phyloP scores from a whole-genome alignment of 1,140 invertebrate species.

The Papilio xuthus region DNA sequence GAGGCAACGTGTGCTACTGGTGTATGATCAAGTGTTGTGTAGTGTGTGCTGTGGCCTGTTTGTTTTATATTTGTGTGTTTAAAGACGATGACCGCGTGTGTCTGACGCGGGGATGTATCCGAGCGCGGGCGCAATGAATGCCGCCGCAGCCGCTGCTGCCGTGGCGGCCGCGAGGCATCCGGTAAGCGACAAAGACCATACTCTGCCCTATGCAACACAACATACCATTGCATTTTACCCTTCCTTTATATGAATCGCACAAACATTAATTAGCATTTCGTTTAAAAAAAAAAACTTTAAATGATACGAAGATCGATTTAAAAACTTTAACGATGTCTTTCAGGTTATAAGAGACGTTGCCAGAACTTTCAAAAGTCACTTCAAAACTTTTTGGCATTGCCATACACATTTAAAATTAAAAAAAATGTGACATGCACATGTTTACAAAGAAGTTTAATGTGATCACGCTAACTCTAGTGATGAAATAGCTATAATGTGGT shows the following conservation, averaged over 20 bases:
- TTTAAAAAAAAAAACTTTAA: background rate
- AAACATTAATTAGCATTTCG: background rate
- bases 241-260: constrained; percentile 21
- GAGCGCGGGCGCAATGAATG: constrained; percentile 81
- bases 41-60: constrained; percentile 72
- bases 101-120: constrained; percentile 80
- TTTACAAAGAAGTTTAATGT: background rate
- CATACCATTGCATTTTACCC: constrained; percentile 3
- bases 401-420: background rate
- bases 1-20: constrained; percentile 58
- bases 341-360: background rate
- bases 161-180: constrained; percentile 81
- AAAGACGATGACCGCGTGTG: constrained; percentile 71
- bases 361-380: background rate
- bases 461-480: background rate
- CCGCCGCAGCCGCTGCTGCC: constrained; percentile 80
- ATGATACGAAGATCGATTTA: background rate
- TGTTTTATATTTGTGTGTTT: constrained; percentile 57
- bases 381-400: background rate
- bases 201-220: constrained; percentile 27
- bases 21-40: constrained; percentile 70
- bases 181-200: constrained; percentile 63
- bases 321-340: background rate
- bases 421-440: background rate
- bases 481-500: constrained; percentile 21